Evolutionary conservation across 2,113 vertebrate species (phyloP).

Genomic region (Onychorhynchus coronatus): DNA sequence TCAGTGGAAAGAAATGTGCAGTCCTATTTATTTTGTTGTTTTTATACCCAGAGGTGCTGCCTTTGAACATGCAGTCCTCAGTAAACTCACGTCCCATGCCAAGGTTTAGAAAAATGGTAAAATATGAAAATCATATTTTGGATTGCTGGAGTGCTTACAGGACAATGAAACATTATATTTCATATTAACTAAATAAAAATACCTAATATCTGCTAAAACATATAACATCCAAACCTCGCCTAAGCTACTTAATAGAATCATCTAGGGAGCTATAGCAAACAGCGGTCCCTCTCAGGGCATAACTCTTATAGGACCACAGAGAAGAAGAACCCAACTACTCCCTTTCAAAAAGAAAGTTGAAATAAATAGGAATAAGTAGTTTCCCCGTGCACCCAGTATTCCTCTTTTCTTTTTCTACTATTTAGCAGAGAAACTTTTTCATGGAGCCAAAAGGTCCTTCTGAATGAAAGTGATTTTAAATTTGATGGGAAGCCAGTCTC

Average conservation of each 20-base stretch:
- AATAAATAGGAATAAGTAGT: background rate
- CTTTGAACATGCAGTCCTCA: slow-evolving; percentile 39
- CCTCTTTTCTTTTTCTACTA: background rate
- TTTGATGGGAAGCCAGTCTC: background rate
- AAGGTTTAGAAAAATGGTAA: background rate
- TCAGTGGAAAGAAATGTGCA: slow-evolving; percentile 55
- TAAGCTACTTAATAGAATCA: background rate
- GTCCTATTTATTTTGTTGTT: slow-evolving; percentile 33
- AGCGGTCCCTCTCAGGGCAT: background rate
- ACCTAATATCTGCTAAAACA: background rate
- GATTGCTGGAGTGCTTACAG: background rate
- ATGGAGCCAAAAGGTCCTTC: background rate
- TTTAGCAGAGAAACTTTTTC: background rate
- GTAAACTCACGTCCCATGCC: background rate
- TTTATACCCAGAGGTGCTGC: background rate
- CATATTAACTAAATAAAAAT: background rate
- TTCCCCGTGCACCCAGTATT: background rate
- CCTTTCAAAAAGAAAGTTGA: background rate
- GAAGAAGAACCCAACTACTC: background rate
- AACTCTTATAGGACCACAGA: background rate
- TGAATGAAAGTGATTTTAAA: background rate
- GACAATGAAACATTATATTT: background rate
- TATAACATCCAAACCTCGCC: background rate
- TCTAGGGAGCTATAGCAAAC: background rate
- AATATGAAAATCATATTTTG: background rate